Conservation (phyloP, 1,140 invertebrate species). For the Acyrthosiphon pisum region DNA sequence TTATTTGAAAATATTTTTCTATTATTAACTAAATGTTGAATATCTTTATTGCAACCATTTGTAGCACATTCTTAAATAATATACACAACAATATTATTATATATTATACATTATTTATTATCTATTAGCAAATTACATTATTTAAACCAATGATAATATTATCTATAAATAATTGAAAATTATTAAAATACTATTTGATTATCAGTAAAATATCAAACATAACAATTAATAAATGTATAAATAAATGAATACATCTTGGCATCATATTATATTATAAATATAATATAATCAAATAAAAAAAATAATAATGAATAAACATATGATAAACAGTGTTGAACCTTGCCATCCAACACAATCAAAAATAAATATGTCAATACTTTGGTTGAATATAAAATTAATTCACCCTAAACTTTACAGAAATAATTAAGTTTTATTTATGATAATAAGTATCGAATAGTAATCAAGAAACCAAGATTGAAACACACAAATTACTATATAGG, state of each 20-base stretch:
- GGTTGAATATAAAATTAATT: not conserved
- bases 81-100: not conserved
- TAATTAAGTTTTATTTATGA: not conserved
- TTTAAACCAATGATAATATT: not conserved
- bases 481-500: not conserved
- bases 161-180: not conserved
- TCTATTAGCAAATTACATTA: too few relatives aligned
- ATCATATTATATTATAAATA: not conserved
- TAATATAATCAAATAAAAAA: not conserved
- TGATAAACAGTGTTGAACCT: not conserved
- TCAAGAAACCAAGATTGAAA: too few relatives aligned
- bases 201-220: not conserved
- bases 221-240: not conserved
- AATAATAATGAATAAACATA: not conserved
- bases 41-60: not conserved
- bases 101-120: too few relatives aligned
- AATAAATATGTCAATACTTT: not conserved
- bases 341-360: not conserved
- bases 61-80: not conserved
- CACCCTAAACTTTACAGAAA: not conserved
- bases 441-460: not conserved
- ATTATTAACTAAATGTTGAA: not conserved
- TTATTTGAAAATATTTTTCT: not conserved
- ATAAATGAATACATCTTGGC: not conserved
- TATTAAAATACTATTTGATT: not conserved